Base-by-base conservation (phyloP, 1,140 invertebrate genomes). In the Pogonomyrmex californicus region DNA sequence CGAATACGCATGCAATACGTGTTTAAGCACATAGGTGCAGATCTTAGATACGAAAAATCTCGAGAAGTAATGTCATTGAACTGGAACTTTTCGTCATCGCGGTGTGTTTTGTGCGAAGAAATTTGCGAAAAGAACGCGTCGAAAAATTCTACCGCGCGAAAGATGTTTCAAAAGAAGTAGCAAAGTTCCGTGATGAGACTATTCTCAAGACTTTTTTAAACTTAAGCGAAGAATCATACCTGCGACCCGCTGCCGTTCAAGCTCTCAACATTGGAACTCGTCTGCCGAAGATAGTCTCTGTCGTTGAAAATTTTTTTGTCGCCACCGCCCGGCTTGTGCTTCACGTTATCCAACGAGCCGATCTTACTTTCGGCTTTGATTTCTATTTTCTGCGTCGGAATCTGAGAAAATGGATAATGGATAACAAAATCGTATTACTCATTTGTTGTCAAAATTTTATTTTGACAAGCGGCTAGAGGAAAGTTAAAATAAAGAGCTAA, bases 301-400 rank as follows among this genome's bases (percentile, higher is more conserved):
- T 99, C 98, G 94, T 99, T 98, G 95, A 99, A 99, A 93, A 99
- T 98, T 96, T 98, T 98, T 94, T 98, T 97, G 77, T 98, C 98
- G 54, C 99, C 99, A 76, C 99, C 99, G 79, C 98, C 98, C 63
- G 99, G 98, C 95, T 97, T 98, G 95, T 99, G 97, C 94, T 98
- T 98, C 79, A 99, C 97, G 95, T 99, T 99, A 93, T 99, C 98
- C 96, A 99, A 93, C 36, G 98, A 99, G 73, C 98, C 98, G 88
- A 99, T 96, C 96, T 98, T 98, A 95, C 97, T 98, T 94, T 98
- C 96, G 83, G 97, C 98, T 95, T 98, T 98, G 93, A 98, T 96
- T 91, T 98, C 97, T 94, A 98, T 93, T 95, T 98, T 98, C 95
- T 98, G 97, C 91, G 96, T 97, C 96, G 98, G 98, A 94, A 99